These are phyloP conservation scores for Coregonus ussuriensis DNA, from an alignment of 2,797 vertebrate species.

Conservation along the genomic window DNA sequence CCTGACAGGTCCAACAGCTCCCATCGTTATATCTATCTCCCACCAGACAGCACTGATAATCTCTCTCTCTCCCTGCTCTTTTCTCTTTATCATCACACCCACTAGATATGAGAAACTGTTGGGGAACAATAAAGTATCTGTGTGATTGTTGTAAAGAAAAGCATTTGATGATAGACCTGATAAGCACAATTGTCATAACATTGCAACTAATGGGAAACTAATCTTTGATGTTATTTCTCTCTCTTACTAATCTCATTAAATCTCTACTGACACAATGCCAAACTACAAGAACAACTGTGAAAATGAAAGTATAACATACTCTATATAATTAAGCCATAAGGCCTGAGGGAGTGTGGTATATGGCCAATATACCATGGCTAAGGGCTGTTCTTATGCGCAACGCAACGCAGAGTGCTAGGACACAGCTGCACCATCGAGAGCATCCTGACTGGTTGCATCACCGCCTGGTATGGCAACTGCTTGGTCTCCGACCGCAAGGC, in stretches of 20 bases:
- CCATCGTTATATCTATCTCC: slow-evolving; percentile 49
- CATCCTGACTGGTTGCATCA: no score
- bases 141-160: slow-evolving; percentile 54
- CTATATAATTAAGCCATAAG: no score
- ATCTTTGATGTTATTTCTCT: slow-evolving; percentile 60
- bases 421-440: no score
- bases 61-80: slow-evolving; percentile 37
- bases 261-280: slow-evolving; percentile 48
- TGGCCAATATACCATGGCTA: no score
- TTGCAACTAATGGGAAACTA: slow-evolving; percentile 53
- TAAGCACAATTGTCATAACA: slow-evolving; percentile 50
- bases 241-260: slow-evolving; percentile 63
- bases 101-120: slow-evolving; percentile 56
- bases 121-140: slow-evolving; percentile 44
- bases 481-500: no score
- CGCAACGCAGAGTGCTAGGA: no score
- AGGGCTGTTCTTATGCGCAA: no score
- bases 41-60: slow-evolving; percentile 54
- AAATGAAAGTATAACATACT: slow-evolving; percentile 28
- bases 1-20: slow-evolving; percentile 43
- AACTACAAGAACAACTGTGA: slow-evolving; percentile 36
- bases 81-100: slow-evolving; percentile 49
- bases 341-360: no score
- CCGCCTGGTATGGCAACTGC: no score
- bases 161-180: no score